These are phyloP conservation scores for Sebastolobus alascanus DNA, from an alignment of 2,797 vertebrate genomes.

Conservation along the genomic window DNA sequence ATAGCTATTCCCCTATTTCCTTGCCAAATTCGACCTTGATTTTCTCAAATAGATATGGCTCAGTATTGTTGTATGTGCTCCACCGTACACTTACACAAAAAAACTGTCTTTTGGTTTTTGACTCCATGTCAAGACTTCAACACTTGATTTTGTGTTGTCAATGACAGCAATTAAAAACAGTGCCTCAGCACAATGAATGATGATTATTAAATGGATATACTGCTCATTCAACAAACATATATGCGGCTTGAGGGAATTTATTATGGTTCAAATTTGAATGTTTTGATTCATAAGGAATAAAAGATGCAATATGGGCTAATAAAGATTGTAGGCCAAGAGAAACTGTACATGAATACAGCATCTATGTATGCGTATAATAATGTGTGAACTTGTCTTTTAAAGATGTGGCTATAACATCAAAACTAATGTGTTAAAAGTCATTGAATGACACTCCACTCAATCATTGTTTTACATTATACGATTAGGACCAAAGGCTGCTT, in stretches of 20 bases:
- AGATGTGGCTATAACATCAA: slow-evolving; percentile 44
- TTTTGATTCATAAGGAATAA: background rate
- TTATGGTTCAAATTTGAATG: background rate
- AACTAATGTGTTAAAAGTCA: slow-evolving; percentile 65
- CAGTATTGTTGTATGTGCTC: slow-evolving; percentile 9
- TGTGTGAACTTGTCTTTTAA: background rate
- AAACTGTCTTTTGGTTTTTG: slow-evolving; percentile 24
- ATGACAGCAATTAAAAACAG: slow-evolving; percentile 34
- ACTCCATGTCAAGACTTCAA: slow-evolving; percentile 22
- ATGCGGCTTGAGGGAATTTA: slow-evolving; percentile 2
- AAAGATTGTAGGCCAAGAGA: background rate
- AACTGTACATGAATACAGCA: background rate
- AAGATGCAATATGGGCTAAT: background rate
- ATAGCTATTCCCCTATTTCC: background rate
- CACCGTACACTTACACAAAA: slow-evolving; percentile 1
- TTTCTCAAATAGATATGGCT: slow-evolving; percentile 29
- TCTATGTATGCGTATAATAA: background rate
- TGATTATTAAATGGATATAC: slow-evolving; percentile 39
- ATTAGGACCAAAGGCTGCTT: slow-evolving; percentile 64
- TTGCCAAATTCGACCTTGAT: slow-evolving; percentile 3
- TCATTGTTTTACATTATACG: slow-evolving; percentile 70
- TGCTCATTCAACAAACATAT: slow-evolving; percentile 16
- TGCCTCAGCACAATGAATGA: slow-evolving; percentile 26
- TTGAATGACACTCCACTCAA: slow-evolving; percentile 70
- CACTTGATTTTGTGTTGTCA: slow-evolving; percentile 49